Base-by-base conservation (phyloP, 2,797 vertebrate genomes). In the Hemibagrus guttatus region DNA sequence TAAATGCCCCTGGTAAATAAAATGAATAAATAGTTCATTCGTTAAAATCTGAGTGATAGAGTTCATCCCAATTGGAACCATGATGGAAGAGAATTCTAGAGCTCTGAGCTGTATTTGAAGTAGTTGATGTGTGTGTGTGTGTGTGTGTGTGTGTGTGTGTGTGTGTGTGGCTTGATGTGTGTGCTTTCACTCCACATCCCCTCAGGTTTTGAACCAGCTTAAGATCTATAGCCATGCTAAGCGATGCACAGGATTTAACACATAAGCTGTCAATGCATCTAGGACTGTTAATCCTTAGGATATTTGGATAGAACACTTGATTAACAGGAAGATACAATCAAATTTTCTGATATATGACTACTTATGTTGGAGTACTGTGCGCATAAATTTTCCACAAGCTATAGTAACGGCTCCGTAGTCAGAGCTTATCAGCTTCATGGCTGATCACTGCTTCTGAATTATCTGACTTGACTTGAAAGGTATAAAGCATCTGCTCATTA, bases 401-500 rank as follows among this genome's bases (percentile, higher is more conserved):
- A 23, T 56, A 63, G 58, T 31, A 49, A 78, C 17, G 31, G 31
- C 52, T 59, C 74, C 46, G 21, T 12, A 26, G 72, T 83, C 12
- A 83, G 63, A 86, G 56, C 31, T 42, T 58, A 58, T 78, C 28
- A 59, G 78, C 21, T 59, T n/a, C 9, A 42, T 78, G 74, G 52
- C 82, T 61, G 35, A 81, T 81, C 52, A 56, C 74, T 69, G 61
- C 35, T 5, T 59, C 52, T 52, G 52, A 71, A 79, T 49, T 12
- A 59, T 87, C 78, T 69, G 81, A 81, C 56, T 85, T 52, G 59
- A 88, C 74, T 81, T 14, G 63, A 31, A 82, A 88, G 78, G 49
- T 85, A 78, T 74, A 56, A 81, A 84, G 31, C 76, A 85, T 88
- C 87, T 88, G 78, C 46, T 85, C 26, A 23, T 85, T 85, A 42